These are phyloP conservation scores for Rynchops niger DNA, from an alignment of 2,113 vertebrate species.

Conservation along the genomic window DNA sequence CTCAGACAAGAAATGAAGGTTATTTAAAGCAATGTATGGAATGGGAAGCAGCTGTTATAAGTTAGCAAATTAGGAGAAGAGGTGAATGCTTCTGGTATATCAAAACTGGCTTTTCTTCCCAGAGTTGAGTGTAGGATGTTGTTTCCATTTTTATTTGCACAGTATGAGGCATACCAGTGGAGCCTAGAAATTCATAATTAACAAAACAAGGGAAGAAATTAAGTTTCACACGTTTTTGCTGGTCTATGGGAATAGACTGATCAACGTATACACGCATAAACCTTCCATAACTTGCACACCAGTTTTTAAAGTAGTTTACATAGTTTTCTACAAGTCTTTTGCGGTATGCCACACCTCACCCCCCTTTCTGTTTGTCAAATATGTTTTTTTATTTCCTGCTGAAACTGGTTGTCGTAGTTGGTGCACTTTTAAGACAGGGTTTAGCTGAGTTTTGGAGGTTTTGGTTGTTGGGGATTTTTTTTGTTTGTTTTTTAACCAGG, in stretches of 20 bases:
- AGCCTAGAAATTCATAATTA: neutral
- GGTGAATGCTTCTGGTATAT: neutral
- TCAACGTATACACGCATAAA: neutral
- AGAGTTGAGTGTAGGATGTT: neutral
- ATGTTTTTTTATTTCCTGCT: neutral
- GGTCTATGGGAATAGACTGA: accelerated
- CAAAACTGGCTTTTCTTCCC: neutral
- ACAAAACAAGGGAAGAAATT: neutral
- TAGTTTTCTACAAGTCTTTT: neutral
- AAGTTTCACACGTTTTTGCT: neutral
- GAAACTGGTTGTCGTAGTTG: neutral
- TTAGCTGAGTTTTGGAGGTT: neutral
- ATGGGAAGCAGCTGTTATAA: neutral
- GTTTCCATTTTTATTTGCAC: neutral
- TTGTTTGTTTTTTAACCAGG: neutral
- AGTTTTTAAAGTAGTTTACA: neutral
- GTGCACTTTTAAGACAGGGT: neutral
- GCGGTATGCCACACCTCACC: no score
- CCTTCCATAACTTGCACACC: neutral
- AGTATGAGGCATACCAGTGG: neutral
- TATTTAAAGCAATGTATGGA: neutral
- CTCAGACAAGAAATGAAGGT: neutral
- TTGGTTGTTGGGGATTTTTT: neutral
- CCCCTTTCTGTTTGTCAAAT: neutral
- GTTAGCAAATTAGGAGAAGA: neutral